Evolutionary conservation across 92 coral and sea anemone species (phyloP).

Genomic region (Heteractis magnifica): DNA sequence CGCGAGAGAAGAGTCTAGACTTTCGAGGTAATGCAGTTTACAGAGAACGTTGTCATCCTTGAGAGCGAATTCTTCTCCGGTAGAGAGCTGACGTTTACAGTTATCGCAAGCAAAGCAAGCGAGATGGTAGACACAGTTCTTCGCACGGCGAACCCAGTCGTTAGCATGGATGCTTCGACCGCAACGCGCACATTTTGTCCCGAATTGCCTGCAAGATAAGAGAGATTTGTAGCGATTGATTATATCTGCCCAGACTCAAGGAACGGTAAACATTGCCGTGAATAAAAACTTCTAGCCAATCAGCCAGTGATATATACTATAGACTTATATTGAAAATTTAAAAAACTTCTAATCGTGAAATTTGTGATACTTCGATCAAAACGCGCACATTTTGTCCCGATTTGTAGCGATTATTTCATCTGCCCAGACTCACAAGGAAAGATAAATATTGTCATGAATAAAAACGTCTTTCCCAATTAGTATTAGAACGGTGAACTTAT

Average conservation of each 20-base stretch:
- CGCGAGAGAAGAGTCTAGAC: slow-evolving; percentile 65
- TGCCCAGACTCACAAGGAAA: no score
- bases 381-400: no score
- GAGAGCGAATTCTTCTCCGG: slow-evolving; percentile 98
- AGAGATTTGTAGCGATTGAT: neutral
- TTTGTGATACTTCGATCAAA: no score
- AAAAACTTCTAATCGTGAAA: no score
- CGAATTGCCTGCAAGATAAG: slow-evolving; percentile 67
- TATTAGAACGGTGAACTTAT: no score
- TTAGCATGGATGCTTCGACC: slow-evolving; percentile 94
- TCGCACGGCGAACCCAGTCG: slow-evolving; percentile 98
- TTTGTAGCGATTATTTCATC: no score
- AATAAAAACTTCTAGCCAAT: no score
- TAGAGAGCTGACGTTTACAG: slow-evolving; percentile 91
- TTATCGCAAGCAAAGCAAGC: slow-evolving; percentile 98
- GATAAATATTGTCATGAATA: no score
- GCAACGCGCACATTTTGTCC: slow-evolving; percentile 95
- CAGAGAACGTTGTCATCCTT: slow-evolving; percentile 90
- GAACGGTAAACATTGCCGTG: neutral
- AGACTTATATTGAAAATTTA: no score
- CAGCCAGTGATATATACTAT: no score
- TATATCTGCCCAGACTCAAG: neutral
- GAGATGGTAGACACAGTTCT: slow-evolving; percentile 89
- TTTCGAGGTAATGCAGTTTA: slow-evolving; percentile 89
- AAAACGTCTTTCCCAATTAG: no score